Evolutionary conservation across 2,113 vertebrate species (phyloP).

Genomic region (Thalassarche chlororhynchos): DNA sequence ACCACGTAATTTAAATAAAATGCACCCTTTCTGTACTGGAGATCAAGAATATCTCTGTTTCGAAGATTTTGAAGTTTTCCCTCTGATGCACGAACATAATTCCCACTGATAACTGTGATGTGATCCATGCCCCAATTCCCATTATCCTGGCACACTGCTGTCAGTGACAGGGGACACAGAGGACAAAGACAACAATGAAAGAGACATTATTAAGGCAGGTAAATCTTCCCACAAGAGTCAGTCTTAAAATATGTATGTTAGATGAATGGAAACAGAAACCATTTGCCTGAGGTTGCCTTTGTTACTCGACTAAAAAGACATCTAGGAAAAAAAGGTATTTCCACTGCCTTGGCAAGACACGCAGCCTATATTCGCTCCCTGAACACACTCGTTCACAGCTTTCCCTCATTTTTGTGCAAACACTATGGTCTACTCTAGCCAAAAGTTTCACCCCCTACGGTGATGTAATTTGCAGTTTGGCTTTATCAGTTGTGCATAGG

Average conservation of each 20-base stretch:
- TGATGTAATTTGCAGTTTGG: background rate
- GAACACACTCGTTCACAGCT: background rate
- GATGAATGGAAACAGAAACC: background rate
- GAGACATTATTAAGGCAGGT: background rate
- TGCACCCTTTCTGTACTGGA: background rate
- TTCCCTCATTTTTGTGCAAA: background rate
- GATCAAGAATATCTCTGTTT: background rate
- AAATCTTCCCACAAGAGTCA: background rate
- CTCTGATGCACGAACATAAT: background rate
- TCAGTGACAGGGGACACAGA: background rate
- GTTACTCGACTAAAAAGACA: background rate
- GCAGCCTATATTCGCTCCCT: background rate
- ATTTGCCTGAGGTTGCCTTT: background rate
- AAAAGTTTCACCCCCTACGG: background rate
- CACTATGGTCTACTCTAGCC: background rate
- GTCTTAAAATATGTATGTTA: background rate
- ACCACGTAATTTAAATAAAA: background rate
- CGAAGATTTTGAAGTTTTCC: background rate
- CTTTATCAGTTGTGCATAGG: background rate
- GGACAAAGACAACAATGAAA: conserved; percentile 14
- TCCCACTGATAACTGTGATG: background rate
- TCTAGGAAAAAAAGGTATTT: background rate
- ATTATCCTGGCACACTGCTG: background rate
- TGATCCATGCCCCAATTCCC: background rate
- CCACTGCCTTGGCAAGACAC: background rate